Conservation (phyloP, 2,797 vertebrate genomes). For the Eulemur albifrons region DNA sequence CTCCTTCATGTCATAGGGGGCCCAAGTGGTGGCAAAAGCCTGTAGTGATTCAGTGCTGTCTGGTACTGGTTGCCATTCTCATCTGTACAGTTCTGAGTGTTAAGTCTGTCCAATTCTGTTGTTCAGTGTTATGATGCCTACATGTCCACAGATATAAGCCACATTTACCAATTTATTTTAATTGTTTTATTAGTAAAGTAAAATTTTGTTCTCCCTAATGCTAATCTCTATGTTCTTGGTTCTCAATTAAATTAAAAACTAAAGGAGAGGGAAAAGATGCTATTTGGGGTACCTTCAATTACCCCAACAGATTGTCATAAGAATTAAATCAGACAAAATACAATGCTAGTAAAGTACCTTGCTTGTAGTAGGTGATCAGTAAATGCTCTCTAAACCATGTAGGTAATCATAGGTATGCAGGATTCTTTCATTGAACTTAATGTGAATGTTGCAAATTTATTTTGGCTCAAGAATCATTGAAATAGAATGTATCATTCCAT, state of each 20-base stretch:
- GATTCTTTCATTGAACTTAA: slow-evolving; percentile 1
- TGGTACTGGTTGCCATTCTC: not conserved
- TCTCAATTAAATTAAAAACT: not conserved
- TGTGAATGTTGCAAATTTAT: not conserved
- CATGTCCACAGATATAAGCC: not conserved
- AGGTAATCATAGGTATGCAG: not conserved
- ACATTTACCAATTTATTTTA: not conserved
- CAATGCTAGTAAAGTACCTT: not conserved
- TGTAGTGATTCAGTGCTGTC: not conserved
- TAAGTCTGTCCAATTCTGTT: not conserved
- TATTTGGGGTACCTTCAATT: not conserved
- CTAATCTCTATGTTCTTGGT: not conserved
- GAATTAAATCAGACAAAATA: not conserved
- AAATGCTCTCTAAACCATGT: not conserved
- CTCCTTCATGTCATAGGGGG: not conserved
- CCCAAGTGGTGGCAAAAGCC: not conserved
- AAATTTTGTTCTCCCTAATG: not conserved
- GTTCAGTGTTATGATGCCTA: not conserved
- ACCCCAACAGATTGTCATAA: not conserved
- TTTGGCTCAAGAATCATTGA: not conserved
- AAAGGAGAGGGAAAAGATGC: not conserved
- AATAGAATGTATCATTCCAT: slow-evolving; percentile 23
- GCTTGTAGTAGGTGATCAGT: not conserved
- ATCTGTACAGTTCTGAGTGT: not conserved
- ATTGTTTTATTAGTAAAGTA: not conserved